These are phyloP conservation scores for Cheumatopsyche charites DNA, from an alignment of 1,140 invertebrate species.

Conservation along the genomic window DNA sequence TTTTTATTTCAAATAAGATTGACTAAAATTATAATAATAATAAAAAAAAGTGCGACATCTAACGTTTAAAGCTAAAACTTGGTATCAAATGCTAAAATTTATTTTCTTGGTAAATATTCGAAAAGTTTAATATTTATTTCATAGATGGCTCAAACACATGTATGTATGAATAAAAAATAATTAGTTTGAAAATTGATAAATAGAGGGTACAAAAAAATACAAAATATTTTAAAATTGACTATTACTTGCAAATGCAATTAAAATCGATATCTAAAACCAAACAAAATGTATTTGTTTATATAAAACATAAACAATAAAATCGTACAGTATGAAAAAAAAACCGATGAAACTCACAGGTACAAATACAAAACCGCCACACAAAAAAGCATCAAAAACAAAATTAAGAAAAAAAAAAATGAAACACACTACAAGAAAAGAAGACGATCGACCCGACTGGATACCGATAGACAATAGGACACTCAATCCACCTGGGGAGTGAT, in stretches of 20 bases:
- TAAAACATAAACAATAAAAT: too few species aligned
- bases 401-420: conserved; percentile 8
- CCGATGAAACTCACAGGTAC: too few species aligned
- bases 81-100: not conserved
- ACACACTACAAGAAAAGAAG: not conserved
- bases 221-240: too few species aligned
- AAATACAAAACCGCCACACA: too few species aligned
- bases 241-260: too few species aligned
- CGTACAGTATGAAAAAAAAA: too few species aligned
- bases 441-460: not conserved
- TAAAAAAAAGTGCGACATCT: not conserved
- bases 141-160: too few species aligned
- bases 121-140: not conserved
- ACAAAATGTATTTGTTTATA: too few species aligned
- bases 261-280: too few species aligned
- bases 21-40: not conserved
- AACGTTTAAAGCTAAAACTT: not conserved
- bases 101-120: not conserved
- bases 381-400: not conserved
- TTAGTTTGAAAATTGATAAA: too few species aligned
- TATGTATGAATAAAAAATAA: too few species aligned
- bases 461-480: conserved; percentile 29
- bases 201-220: too few species aligned
- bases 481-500: conserved; percentile 17
- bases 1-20: not conserved